phyloP scores from a whole-genome alignment of 2,888 invertebrate genomes.

The Spilarctia lutea region DNA sequence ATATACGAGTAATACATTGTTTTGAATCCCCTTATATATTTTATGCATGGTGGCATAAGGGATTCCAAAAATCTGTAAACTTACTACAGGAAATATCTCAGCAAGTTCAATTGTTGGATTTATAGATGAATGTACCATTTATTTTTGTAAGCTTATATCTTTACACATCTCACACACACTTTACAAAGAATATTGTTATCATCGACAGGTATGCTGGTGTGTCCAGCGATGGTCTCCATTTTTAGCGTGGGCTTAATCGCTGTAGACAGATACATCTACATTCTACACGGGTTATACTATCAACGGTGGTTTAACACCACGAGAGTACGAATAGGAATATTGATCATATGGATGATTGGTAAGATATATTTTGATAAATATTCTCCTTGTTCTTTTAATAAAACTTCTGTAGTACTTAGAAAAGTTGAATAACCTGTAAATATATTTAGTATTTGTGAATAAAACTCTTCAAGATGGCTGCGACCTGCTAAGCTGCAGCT shows the following conservation, averaged over 20 bases:
- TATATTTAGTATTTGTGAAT: not conserved
- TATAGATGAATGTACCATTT: not conserved
- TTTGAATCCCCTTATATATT: constrained; percentile 88
- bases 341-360: constrained; percentile 87
- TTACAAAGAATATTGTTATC: not conserved
- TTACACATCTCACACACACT: no score
- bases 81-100: constrained; percentile 62
- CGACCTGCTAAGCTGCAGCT: not conserved
- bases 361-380: constrained; percentile 43
- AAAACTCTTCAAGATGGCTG: not conserved
- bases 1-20: no score
- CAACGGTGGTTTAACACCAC: constrained; percentile 87
- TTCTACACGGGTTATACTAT: constrained; percentile 88
- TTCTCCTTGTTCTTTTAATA: not conserved
- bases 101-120: constrained; percentile 41
- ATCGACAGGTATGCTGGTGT: constrained; percentile 87
- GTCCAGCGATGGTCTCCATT: constrained; percentile 88
- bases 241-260: constrained; percentile 89
- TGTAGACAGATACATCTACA: constrained; percentile 88
- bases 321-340: constrained; percentile 85
- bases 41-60: constrained; percentile 91
- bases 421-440: not conserved
- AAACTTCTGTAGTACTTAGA: not conserved
- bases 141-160: not conserved
- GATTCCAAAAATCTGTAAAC: constrained; percentile 84